These are phyloP conservation scores for Sphaeridia pumilis DNA, from an alignment of 2,888 invertebrate species.

Conservation along the genomic window DNA sequence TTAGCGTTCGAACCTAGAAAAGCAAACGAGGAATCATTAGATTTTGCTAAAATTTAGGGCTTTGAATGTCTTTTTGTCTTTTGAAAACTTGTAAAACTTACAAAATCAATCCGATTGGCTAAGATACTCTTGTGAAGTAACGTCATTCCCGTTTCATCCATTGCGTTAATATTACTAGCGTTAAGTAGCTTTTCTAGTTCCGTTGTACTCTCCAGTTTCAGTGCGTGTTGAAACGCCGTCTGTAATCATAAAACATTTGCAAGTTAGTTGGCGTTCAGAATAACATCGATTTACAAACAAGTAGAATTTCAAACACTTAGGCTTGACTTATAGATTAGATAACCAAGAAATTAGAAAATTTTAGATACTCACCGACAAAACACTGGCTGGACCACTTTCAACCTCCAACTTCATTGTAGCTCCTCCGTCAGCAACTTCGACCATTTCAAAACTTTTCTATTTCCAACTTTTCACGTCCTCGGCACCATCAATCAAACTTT, in stretches of 20 bases:
- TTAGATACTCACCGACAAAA: too few relatives aligned
- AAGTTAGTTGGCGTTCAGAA: too few relatives aligned
- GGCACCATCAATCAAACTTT: too few relatives aligned
- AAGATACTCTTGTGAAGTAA: slow-evolving; percentile 32
- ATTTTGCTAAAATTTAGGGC: neutral
- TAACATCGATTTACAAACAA: too few relatives aligned
- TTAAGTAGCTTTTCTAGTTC: slow-evolving; percentile 32
- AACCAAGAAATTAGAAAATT: too few relatives aligned
- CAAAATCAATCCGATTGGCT: slow-evolving; percentile 35
- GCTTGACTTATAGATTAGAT: too few relatives aligned
- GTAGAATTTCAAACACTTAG: too few relatives aligned
- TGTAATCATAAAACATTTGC: slow-evolving; percentile 8
- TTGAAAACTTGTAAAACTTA: slow-evolving; percentile 27
- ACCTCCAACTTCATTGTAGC: too few relatives aligned
- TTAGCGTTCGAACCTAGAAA: slow-evolving; percentile 31
- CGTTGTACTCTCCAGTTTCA: slow-evolving; percentile 30
- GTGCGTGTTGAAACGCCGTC: slow-evolving; percentile 25
- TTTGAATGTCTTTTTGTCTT: neutral
- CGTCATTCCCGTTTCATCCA: slow-evolving; percentile 35
- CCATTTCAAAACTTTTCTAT: too few relatives aligned
- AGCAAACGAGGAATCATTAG: neutral
- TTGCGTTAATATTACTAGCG: slow-evolving; percentile 31
- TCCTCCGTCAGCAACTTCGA: too few relatives aligned
- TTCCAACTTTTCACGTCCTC: too few relatives aligned
- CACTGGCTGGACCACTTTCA: too few relatives aligned